These are phyloP conservation scores for Mylabris sibirica DNA, from an alignment of 2,888 invertebrate genomes.

Conservation along the genomic window DNA sequence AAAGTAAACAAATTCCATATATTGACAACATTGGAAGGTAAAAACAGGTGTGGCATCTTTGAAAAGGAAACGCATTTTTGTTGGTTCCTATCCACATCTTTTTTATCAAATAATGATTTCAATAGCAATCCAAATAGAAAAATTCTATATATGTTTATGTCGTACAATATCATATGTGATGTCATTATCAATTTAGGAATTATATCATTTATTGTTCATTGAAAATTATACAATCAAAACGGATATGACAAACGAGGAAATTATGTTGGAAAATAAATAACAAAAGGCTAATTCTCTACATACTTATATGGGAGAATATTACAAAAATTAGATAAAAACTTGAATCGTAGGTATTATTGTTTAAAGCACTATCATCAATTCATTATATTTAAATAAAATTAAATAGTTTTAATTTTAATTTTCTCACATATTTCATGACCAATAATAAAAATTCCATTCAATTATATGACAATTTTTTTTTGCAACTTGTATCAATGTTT, in stretches of 20 bases:
- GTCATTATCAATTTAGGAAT: slow-evolving; percentile 8
- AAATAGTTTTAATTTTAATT: neutral
- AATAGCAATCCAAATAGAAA: neutral
- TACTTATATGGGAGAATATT: neutral
- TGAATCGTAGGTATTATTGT: neutral
- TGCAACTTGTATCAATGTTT: neutral
- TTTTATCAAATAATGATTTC: too few relatives aligned
- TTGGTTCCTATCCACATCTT: neutral
- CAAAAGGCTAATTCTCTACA: neutral
- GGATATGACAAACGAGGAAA: slow-evolving; percentile 12
- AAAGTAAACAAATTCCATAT: neutral
- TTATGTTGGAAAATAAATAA: neutral
- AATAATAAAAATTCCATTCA: neutral
- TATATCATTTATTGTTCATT: slow-evolving; percentile 10
- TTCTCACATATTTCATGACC: neutral
- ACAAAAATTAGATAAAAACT: neutral
- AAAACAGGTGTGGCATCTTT: neutral
- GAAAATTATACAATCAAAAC: slow-evolving; percentile 10
- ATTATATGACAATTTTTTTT: neutral
- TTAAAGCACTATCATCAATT: neutral
- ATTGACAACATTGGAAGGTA: neutral
- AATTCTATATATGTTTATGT: neutral
- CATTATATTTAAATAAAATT: neutral
- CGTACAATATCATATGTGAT: neutral
- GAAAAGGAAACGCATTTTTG: neutral